A percentile compares a stretch with the other conserved stretches of the same genome.
Conservation (phyloP, 2,113 vertebrate genomes). For the Seriola dumerili region DNA sequence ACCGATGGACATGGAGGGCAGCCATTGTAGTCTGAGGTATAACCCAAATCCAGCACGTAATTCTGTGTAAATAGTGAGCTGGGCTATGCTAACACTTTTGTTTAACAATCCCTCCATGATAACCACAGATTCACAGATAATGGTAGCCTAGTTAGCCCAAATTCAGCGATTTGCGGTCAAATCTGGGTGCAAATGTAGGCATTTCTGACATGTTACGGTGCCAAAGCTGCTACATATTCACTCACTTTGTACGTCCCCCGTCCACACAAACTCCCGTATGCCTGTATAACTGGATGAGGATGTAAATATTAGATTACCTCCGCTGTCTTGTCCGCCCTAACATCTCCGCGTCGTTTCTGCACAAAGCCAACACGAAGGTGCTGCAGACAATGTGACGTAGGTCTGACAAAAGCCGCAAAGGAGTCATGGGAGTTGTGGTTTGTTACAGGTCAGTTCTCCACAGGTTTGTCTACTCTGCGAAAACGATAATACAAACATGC, state of each 20-base stretch:
- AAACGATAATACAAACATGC: not conserved
- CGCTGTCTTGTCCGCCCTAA: slow-evolving; percentile 41
- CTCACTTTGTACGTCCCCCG: not conserved
- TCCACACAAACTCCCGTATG: not conserved
- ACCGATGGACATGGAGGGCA: slow-evolving; percentile 1
- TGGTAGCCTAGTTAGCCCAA: slow-evolving; percentile 56
- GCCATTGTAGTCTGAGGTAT: not conserved
- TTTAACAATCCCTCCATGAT: not conserved
- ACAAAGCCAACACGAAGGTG: slow-evolving; percentile 69
- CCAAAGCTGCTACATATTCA: not conserved
- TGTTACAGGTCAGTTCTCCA: not conserved
- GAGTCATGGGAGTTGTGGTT: slow-evolving; percentile 72
- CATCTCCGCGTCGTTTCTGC: slow-evolving; percentile 63
- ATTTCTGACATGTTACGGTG: not conserved
- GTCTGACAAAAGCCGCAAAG: not conserved
- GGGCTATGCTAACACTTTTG: not conserved
- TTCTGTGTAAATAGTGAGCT: not conserved
- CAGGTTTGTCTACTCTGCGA: not conserved
- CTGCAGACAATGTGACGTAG: slow-evolving; percentile 73
- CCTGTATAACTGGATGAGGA: not conserved
- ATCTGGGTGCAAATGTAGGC: not conserved
- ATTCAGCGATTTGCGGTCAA: slow-evolving; percentile 25
- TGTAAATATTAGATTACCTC: slow-evolving; percentile 60
- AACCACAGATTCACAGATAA: slow-evolving; percentile 13
- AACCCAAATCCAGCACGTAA: not conserved